Evolutionary conservation across 2,888 invertebrate genomes (phyloP), one percentile per base, ranked within the genome.

Genomic region (Nomada ruficornis): DNA sequence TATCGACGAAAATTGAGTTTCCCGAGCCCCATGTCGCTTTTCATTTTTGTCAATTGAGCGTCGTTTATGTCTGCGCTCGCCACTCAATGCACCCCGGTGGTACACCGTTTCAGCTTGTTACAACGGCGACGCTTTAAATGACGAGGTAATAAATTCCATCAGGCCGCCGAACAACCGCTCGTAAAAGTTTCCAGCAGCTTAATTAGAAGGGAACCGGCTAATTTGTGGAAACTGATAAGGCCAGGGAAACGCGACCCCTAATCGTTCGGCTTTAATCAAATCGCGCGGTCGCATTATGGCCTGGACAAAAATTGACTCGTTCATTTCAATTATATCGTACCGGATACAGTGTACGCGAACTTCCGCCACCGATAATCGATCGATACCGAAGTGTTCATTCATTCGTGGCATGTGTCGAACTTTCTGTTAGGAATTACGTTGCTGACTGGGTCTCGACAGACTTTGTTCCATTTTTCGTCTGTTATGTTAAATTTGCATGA

Each of bases 151-250:
- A 83, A 85, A 83, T 80, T 80, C 60, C 47, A 65, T 68, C 83
- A 75, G 70, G 59, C 72, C 36, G 76, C 10, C 52, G 15, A 63
- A 72, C 73, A 72, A 57, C 62, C 3, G 54, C 69, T 86, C 86
- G 55, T 79, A 86, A 72, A 86, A 80, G 67, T 86, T 74, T 73
- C 62, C 72, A 84, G 77, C 78, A 59, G 81, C 79, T 85, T 85
- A 87, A 86, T 86, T 80, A 85, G 73, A 73, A 72, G 70, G 52
- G 78, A 76, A 82, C 75, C 75, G 77, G 26, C 68, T 71, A 79
- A 86, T 85, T 85, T 76, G 81, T 50, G 80, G 70, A 84, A 81
- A 83, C 77, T 64, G 86, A 84, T 86, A 86, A 86, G 85, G 80
- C 77, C 80, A 78, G 69, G 84, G 75, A 76, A 76, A 82, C 73